A percentile compares a stretch with the other conserved stretches of the same genome.
Evolutionary conservation across 2,113 vertebrate species (phyloP).

Genomic region (Chionomys nivalis): DNA sequence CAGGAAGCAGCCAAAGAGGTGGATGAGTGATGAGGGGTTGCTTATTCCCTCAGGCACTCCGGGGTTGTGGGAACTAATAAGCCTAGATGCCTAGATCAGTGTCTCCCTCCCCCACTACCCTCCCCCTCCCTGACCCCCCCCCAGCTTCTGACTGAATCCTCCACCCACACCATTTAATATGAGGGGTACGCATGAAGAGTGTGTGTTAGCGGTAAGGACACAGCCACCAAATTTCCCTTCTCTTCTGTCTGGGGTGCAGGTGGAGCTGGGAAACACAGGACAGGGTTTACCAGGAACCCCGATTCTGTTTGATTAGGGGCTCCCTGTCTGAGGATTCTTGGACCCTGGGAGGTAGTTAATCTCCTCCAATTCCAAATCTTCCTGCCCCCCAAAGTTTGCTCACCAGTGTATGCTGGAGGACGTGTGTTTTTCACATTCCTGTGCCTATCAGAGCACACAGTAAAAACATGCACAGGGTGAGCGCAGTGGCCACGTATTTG

Average conservation of each 20-base stretch:
- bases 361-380: not conserved
- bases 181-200: too few species aligned
- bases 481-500: not conserved
- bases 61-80: not conserved
- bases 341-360: not conserved
- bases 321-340: not conserved
- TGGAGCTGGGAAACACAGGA: not conserved
- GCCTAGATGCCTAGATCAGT: not conserved
- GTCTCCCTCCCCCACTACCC: too few species aligned
- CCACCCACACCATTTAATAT: not conserved
- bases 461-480: not conserved
- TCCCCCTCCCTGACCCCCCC: too few species aligned
- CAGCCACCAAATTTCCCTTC: not conserved
- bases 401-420: not conserved
- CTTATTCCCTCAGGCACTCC: not conserved
- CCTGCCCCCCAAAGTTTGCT: not conserved
- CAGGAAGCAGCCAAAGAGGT: not conserved
- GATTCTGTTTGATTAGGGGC: not conserved
- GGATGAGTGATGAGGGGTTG: too few species aligned
- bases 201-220: not conserved
- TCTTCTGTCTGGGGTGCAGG: not conserved
- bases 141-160: not conserved
- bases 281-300: not conserved
- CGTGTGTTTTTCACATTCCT: not conserved
- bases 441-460: too few species aligned